These are phyloP conservation scores for Ephestia elutella DNA, from an alignment of 1,140 invertebrate genomes.

Conservation along the genomic window DNA sequence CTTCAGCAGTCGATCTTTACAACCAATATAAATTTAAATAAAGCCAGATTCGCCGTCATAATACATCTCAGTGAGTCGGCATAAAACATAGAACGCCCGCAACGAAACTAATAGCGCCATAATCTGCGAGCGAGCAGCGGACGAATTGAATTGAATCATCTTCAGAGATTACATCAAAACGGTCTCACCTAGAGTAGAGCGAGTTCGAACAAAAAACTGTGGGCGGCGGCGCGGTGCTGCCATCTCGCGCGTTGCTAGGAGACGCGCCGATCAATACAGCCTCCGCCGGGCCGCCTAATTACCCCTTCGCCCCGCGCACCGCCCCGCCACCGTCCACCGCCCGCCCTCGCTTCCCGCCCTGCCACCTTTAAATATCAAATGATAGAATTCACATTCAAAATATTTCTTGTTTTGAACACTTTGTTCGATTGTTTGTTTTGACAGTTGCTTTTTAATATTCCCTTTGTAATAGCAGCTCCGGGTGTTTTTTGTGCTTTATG, in stretches of 20 bases:
- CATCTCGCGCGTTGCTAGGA: slow-evolving; percentile 71
- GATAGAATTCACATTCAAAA: slow-evolving; percentile 70
- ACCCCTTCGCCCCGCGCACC: slow-evolving; percentile 33
- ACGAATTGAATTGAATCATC: slow-evolving; percentile 56
- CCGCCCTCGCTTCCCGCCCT: slow-evolving; percentile 19
- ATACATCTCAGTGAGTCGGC: slow-evolving; percentile 7
- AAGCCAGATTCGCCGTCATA: background rate
- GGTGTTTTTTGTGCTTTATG: background rate
- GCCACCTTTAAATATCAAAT: slow-evolving; percentile 71
- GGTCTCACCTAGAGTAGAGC: slow-evolving; percentile 62
- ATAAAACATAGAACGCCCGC: slow-evolving; percentile 13
- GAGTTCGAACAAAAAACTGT: slow-evolving; percentile 60
- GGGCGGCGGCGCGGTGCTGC: slow-evolving; percentile 53
- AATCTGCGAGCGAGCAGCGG: background rate
- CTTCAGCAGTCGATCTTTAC: slow-evolving; percentile 23
- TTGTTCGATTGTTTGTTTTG: slow-evolving; percentile 59
- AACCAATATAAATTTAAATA: slow-evolving; percentile 26
- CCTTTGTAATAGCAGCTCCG: background rate
- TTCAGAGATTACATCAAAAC: slow-evolving; percentile 61
- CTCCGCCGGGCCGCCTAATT: slow-evolving; percentile 72
- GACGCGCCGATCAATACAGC: slow-evolving; percentile 69
- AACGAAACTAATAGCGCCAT: slow-evolving; percentile 31
- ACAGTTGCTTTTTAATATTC: slow-evolving; percentile 19
- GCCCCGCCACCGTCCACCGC: slow-evolving; percentile 23
- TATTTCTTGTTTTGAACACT: slow-evolving; percentile 44